Evolutionary conservation across 2,797 vertebrate species (phyloP).

Genomic region (Trachurus trachurus): DNA sequence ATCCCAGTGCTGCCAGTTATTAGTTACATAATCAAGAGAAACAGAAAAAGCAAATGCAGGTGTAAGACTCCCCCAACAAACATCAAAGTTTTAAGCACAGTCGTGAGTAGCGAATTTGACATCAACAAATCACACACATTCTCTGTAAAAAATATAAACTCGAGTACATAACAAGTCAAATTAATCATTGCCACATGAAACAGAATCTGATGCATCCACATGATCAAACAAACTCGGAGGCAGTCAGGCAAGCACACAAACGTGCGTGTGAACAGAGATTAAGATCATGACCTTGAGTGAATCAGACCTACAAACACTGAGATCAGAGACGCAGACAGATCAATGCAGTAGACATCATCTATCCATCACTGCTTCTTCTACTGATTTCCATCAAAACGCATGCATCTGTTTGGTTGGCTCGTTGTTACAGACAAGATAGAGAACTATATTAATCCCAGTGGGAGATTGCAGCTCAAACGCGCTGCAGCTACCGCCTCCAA

Average conservation of each 20-base stretch:
- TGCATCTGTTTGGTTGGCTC: constrained; percentile 59
- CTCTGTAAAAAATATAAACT: constrained; percentile 8
- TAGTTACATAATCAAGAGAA: constrained; percentile 41
- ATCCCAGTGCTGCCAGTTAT: constrained; percentile 6
- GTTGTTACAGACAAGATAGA: constrained; percentile 17
- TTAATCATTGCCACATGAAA: constrained; percentile 32
- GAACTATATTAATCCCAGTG: neutral
- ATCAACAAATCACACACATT: constrained; percentile 25
- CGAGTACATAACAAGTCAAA: constrained; percentile 1
- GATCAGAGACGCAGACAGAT: constrained; percentile 52
- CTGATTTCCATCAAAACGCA: constrained; percentile 54
- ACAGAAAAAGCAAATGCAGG: constrained; percentile 11
- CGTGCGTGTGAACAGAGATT: constrained; percentile 17
- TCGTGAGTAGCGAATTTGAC: constrained; percentile 45
- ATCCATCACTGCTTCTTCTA: constrained; percentile 39
- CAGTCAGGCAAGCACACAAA: constrained; percentile 23
- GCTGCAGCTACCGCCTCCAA: constrained; percentile 48
- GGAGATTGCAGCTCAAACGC: constrained; percentile 32
- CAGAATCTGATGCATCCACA: constrained; percentile 38
- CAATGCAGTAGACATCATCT: constrained; percentile 40
- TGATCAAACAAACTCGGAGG: constrained; percentile 43
- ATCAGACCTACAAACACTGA: constrained; percentile 34
- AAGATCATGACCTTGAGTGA: constrained; percentile 31
- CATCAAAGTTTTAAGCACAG: constrained; percentile 32
- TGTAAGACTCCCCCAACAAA: constrained; percentile 26